Evolutionary conservation across 2,888 invertebrate species (phyloP).

Genomic region (Drosophila imparisetae): DNA sequence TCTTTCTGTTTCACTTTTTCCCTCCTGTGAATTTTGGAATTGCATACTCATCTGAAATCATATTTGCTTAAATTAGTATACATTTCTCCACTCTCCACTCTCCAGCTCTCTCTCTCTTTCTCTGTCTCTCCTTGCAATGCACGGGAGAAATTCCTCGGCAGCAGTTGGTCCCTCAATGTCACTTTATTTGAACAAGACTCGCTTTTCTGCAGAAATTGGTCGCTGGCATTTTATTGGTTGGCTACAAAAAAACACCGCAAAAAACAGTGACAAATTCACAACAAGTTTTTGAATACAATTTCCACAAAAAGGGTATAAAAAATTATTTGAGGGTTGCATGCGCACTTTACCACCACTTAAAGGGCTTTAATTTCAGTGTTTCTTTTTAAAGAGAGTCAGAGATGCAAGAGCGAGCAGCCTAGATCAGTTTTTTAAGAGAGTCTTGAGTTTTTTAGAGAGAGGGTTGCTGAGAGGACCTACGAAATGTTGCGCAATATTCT

Average conservation of each 20-base stretch:
- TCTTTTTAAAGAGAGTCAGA: conserved; percentile 40
- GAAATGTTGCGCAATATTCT: conserved; percentile 49
- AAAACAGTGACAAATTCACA: conserved; percentile 47
- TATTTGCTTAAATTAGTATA: conserved; percentile 40
- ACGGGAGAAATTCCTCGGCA: conserved; percentile 74
- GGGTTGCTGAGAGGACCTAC: conserved; percentile 59
- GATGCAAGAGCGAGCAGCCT: conserved; percentile 9
- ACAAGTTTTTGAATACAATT: conserved; percentile 57
- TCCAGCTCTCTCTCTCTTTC: conserved; percentile 6
- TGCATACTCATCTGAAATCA: neutral
- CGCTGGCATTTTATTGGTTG: conserved; percentile 78
- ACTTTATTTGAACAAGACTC: conserved; percentile 78
- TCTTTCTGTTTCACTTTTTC: rapidly evolving
- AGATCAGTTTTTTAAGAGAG: conserved; percentile 70
- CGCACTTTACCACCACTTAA: conserved; percentile 43
- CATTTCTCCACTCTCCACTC: conserved; percentile 11
- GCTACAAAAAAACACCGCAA: conserved; percentile 45
- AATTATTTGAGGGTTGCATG: conserved; percentile 61
- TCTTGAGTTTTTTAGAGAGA: conserved; percentile 43
- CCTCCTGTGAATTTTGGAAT: neutral
- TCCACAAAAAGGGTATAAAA: conserved; percentile 42
- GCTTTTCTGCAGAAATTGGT: conserved; percentile 74
- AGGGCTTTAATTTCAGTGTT: conserved; percentile 21
- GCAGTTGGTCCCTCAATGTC: conserved; percentile 57
- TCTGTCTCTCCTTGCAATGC: neutral